Conservation (phyloP, 2,113 vertebrate species). For the Cervus canadensis region DNA sequence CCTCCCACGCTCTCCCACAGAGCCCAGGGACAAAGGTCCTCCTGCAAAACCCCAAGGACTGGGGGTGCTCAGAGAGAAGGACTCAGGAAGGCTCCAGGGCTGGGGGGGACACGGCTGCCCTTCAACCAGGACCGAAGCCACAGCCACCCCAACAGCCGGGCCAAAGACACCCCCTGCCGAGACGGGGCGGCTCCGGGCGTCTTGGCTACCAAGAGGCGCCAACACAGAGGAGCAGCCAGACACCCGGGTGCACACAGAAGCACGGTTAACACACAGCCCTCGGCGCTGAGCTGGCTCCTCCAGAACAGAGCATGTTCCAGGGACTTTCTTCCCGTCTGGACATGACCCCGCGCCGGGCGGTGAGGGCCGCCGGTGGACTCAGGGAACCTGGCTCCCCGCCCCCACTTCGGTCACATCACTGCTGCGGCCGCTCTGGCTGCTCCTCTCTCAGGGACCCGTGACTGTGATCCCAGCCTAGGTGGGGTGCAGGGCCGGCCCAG, state of each 20-base stretch:
- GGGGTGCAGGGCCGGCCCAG: not conserved
- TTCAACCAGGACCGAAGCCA: not conserved
- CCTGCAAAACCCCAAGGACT: not conserved
- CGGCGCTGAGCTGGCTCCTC: not conserved
- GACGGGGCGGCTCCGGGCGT: accelerated
- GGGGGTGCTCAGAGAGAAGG: accelerated
- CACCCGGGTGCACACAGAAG: accelerated
- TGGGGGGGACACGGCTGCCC: not conserved
- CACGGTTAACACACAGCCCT: accelerated
- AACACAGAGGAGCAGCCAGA: not conserved
- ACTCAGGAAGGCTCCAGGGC: not conserved
- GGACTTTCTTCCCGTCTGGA: not conserved
- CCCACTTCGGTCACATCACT: not conserved
- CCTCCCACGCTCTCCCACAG: accelerated
- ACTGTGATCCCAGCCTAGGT: not conserved
- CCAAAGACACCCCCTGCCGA: not conserved
- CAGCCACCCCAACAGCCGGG: no score
- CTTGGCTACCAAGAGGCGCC: not conserved
- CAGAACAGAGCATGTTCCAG: not conserved
- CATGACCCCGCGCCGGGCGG: accelerated
- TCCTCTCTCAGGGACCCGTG: not conserved
- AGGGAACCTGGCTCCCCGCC: not conserved
- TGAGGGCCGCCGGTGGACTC: not conserved
- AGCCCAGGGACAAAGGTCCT: not conserved
- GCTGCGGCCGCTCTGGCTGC: not conserved